Evolutionary conservation across 1,140 invertebrate genomes (phyloP).

Genomic region (Adelges cooleyi): DNA sequence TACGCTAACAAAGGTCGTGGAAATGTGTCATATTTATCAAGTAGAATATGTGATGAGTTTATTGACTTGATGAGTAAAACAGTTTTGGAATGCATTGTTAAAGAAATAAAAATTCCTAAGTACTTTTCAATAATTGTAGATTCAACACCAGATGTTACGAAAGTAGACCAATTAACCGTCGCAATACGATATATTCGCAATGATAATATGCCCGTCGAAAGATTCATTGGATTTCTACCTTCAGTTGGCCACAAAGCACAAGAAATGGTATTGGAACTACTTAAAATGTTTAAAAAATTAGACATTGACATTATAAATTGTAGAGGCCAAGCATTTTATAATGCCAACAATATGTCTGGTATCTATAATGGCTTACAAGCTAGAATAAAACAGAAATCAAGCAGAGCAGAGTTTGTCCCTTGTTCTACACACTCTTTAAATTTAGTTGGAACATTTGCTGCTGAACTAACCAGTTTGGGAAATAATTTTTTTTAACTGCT

Average conservation of each 20-base stretch:
- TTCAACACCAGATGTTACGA: constrained; percentile 37
- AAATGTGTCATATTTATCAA: constrained; percentile 32
- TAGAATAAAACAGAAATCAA: background rate
- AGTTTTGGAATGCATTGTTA: constrained; percentile 33
- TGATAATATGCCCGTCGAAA: constrained; percentile 32
- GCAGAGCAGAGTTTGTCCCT: background rate
- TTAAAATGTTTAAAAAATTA: background rate
- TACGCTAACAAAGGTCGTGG: constrained; percentile 31
- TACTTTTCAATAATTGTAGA: constrained; percentile 39
- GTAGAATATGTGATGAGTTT: constrained; percentile 37
- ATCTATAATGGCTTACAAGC: background rate
- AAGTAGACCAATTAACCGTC: constrained; percentile 37
- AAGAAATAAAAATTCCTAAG: constrained; percentile 35
- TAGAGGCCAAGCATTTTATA: constrained; percentile 12
- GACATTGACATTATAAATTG: background rate
- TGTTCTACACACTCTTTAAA: background rate
- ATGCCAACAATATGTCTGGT: constrained; percentile 29
- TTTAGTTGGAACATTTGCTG: background rate
- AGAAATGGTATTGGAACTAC: background rate
- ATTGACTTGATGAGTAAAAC: constrained; percentile 35
- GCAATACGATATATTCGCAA: constrained; percentile 25
- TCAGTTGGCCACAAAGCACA: constrained; percentile 19
- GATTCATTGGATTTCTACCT: constrained; percentile 19
- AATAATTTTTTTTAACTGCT: background rate
- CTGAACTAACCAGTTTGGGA: background rate